Evolutionary conservation across 1,140 invertebrate species (phyloP).

Genomic region (Drosophila albomicans): DNA sequence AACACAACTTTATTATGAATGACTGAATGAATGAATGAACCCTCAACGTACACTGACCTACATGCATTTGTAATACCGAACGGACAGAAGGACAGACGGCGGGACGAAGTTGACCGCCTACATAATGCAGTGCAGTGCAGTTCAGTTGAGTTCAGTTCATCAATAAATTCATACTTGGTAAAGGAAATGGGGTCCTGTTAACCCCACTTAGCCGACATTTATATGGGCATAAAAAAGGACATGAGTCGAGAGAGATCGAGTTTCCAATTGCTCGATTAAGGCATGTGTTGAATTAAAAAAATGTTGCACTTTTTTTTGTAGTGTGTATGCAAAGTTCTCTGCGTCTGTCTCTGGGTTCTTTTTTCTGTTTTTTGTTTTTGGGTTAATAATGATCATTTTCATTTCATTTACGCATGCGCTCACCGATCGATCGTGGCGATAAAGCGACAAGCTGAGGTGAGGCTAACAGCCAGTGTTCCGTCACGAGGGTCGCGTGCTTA

Average conservation of each 20-base stretch:
- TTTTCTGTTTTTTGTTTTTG: neutral
- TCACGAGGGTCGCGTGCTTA: slow-evolving; percentile 44
- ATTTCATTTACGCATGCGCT: slow-evolving; percentile 79
- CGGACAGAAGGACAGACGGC: neutral
- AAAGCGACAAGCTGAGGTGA: slow-evolving; percentile 43
- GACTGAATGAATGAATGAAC: slow-evolving; percentile 48
- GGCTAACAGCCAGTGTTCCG: slow-evolving; percentile 27
- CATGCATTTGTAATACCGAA: neutral
- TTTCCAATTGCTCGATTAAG: slow-evolving; percentile 72
- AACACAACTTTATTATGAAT: slow-evolving; percentile 30
- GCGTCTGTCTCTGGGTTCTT: neutral
- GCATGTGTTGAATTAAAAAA: slow-evolving; percentile 80
- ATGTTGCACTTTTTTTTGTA: slow-evolving; percentile 73
- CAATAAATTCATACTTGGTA: slow-evolving; percentile 36
- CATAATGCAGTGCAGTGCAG: slow-evolving; percentile 17
- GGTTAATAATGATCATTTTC: slow-evolving; percentile 83
- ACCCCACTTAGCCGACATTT: slow-evolving; percentile 72
- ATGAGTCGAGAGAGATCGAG: slow-evolving; percentile 64
- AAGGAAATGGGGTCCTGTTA: slow-evolving; percentile 31
- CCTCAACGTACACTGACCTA: slow-evolving; percentile 53
- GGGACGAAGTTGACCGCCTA: slow-evolving; percentile 10
- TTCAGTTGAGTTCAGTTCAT: slow-evolving; percentile 37
- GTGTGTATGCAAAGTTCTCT: neutral
- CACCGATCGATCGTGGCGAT: slow-evolving; percentile 66
- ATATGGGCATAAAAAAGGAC: slow-evolving; percentile 51